These are phyloP conservation scores for Spodoptera frugiperda DNA, from an alignment of 1,140 invertebrate species.

Conservation along the genomic window DNA sequence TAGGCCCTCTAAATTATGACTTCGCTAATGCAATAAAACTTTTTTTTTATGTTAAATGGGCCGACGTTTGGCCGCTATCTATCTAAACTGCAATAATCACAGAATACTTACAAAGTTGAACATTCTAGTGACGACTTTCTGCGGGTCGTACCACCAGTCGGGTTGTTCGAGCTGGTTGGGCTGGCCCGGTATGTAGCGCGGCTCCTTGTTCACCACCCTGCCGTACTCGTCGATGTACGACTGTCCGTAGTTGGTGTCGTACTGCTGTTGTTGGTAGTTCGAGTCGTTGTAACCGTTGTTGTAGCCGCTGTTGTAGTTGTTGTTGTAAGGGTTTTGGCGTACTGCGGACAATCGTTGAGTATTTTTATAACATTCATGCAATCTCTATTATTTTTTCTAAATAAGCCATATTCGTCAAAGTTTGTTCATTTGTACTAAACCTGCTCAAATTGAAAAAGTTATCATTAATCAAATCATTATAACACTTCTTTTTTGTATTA, in stretches of 20 bases:
- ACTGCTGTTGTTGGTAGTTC: constrained; percentile 54
- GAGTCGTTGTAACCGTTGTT: constrained; percentile 66
- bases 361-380: no score
- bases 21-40: no score
- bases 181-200: constrained; percentile 72
- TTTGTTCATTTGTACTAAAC: no score
- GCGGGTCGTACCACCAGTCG: constrained; percentile 85
- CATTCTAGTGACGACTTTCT: constrained; percentile 88
- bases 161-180: constrained; percentile 83
- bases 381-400: no score
- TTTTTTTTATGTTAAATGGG: no score
- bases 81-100: no score
- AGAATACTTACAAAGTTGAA: constrained; percentile 91
- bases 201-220: constrained; percentile 44
- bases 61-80: no score
- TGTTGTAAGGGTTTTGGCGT: constrained; percentile 66
- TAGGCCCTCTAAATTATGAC: no score
- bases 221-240: constrained; percentile 66
- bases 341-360: constrained; percentile 51
- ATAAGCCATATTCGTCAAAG: no score
- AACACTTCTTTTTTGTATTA: no score
- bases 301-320: constrained; percentile 62
- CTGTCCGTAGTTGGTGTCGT: constrained; percentile 57
- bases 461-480: no score
- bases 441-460: no score